Evolutionary conservation across 2,888 invertebrate species (phyloP).

Genomic region (Pammene aurita): DNA sequence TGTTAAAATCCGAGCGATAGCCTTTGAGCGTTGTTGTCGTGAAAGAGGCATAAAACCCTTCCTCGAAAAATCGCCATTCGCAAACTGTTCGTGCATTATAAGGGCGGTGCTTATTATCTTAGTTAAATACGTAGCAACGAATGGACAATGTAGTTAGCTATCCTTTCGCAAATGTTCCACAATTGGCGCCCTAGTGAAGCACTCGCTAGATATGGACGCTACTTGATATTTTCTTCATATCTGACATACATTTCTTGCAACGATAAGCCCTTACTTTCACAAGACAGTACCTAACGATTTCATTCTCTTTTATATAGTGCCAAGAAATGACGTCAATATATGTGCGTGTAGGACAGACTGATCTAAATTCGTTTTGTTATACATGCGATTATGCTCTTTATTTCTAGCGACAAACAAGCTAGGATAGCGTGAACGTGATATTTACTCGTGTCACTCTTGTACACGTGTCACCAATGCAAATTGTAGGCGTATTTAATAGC

Average conservation of each 20-base stretch:
- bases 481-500: slow-evolving; percentile 15
- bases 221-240: background rate
- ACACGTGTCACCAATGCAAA: background rate
- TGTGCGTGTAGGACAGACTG: background rate
- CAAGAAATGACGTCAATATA: slow-evolving; percentile 8
- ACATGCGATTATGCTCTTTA: background rate
- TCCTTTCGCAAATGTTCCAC: too few species aligned
- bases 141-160: too few species aligned
- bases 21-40: too few species aligned
- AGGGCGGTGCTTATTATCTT: too few species aligned
- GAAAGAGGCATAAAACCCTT: too few species aligned
- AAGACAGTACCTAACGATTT: background rate
- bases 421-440: background rate
- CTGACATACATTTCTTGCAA: background rate
- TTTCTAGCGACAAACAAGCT: background rate
- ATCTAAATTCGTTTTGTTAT: background rate
- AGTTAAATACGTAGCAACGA: too few species aligned
- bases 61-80: too few species aligned
- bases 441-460: background rate
- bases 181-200: too few species aligned
- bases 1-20: too few species aligned
- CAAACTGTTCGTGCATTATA: too few species aligned
- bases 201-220: too few species aligned
- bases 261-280: slow-evolving; percentile 4
- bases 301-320: slow-evolving; percentile 7